phyloP scores from a whole-genome alignment of 2,888 invertebrate genomes.

The Agrotis puta region DNA sequence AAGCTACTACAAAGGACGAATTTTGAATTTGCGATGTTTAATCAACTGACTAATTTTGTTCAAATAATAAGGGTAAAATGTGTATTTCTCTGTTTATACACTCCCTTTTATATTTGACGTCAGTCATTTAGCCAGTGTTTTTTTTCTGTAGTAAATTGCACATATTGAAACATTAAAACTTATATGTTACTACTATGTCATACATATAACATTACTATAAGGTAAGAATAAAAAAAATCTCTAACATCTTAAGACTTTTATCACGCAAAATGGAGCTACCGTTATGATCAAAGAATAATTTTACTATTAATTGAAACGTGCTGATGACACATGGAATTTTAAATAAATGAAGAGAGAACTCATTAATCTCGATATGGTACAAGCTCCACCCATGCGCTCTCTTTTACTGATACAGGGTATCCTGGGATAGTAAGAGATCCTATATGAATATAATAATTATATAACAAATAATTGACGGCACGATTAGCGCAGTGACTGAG shows the following conservation, averaged over 20 bases:
- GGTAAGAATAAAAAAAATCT: slow-evolving; percentile 31
- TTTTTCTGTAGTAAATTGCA: slow-evolving; percentile 52
- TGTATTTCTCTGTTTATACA: background rate
- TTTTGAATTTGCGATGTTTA: background rate
- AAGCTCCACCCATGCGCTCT: too few species aligned
- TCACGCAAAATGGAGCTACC: slow-evolving; percentile 20
- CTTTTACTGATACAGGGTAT: too few species aligned
- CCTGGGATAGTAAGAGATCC: too few species aligned
- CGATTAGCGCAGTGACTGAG: too few species aligned
- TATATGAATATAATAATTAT: too few species aligned
- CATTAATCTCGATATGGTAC: too few species aligned
- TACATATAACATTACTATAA: slow-evolving; percentile 28
- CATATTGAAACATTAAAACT: slow-evolving; percentile 46
- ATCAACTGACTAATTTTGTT: slow-evolving; percentile 32
- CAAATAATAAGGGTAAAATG: slow-evolving; percentile 1
- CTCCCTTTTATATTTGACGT: slow-evolving; percentile 26
- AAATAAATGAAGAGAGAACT: slow-evolving; percentile 7
- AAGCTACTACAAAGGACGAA: slow-evolving; percentile 47
- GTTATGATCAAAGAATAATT: slow-evolving; percentile 21
- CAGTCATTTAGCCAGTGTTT: slow-evolving; percentile 35
- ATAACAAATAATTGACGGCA: too few species aligned
- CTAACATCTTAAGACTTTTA: slow-evolving; percentile 29
- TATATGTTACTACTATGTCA: slow-evolving; percentile 23
- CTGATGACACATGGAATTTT: background rate
- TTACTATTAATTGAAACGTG: slow-evolving; percentile 22